Conservation (phyloP, 2,113 vertebrate species). For the Grammomys dolichurus region DNA sequence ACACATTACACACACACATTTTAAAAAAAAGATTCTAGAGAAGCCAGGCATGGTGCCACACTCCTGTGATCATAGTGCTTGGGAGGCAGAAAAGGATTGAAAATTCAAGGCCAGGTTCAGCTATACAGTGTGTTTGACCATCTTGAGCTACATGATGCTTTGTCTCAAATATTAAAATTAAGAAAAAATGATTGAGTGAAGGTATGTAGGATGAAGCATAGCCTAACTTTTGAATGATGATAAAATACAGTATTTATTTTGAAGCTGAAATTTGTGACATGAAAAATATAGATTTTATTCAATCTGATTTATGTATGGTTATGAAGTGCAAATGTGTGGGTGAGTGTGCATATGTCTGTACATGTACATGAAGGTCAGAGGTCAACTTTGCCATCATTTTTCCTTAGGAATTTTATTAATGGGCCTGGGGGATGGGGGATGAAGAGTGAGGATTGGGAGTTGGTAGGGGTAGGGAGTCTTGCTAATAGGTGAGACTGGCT, state of each 20-base stretch:
- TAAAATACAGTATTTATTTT: slow-evolving; percentile 43
- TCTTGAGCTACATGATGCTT: not conserved
- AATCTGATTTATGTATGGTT: not conserved
- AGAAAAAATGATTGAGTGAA: not conserved
- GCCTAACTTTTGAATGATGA: not conserved
- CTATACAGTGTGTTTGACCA: too few relatives aligned
- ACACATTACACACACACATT: too few relatives aligned
- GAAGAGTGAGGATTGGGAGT: too few relatives aligned
- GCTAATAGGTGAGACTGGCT: not conserved
- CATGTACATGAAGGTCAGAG: not conserved
- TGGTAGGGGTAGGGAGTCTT: too few relatives aligned
- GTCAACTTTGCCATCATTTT: not conserved
- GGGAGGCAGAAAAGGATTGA: too few relatives aligned
- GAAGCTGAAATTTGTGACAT: slow-evolving; percentile 28
- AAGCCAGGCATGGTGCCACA: too few relatives aligned
- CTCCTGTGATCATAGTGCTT: too few relatives aligned
- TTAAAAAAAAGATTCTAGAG: too few relatives aligned
- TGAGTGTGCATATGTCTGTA: not conserved
- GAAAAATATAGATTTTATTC: slow-evolving; percentile 51
- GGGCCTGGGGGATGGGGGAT: not conserved
- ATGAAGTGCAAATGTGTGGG: not conserved
- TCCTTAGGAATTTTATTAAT: not conserved
- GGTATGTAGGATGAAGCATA: not conserved
- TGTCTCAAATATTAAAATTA: not conserved
- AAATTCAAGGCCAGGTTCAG: too few relatives aligned